phyloP scores from a whole-genome alignment of 2,797 vertebrate genomes.

The Tiaroga cobitis region DNA sequence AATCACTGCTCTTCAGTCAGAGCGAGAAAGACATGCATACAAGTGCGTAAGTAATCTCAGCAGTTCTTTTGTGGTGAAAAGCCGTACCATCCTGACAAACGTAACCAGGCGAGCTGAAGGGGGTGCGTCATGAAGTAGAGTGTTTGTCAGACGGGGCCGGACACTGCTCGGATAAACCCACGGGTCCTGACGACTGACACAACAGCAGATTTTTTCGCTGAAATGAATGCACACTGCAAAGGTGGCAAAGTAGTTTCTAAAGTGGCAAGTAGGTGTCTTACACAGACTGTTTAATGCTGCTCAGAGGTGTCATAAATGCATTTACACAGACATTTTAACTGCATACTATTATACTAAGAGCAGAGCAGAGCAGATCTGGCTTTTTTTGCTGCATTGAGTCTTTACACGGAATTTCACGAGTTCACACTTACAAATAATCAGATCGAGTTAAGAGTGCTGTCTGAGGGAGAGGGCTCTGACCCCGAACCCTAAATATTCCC shows the following conservation, averaged over 20 bases:
- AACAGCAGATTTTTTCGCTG: slow-evolving; percentile 37
- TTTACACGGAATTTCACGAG: background rate
- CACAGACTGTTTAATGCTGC: background rate
- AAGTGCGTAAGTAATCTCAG: slow-evolving; percentile 47
- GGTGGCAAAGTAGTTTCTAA: background rate
- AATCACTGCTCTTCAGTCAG: slow-evolving; percentile 43
- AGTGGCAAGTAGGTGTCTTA: background rate
- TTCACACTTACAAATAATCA: background rate
- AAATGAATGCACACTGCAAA: background rate
- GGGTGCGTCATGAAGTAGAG: slow-evolving; percentile 52
- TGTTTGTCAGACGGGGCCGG: slow-evolving; percentile 61
- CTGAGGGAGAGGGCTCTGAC: too few species aligned
- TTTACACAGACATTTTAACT: background rate
- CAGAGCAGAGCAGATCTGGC: background rate
- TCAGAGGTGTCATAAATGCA: background rate
- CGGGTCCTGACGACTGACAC: slow-evolving; percentile 33
- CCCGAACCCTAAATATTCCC: too few species aligned
- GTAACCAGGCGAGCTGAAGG: slow-evolving; percentile 58
- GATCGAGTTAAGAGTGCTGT: background rate
- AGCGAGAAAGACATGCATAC: slow-evolving; percentile 13
- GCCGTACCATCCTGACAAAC: slow-evolving; percentile 56
- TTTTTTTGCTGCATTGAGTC: background rate
- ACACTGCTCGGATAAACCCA: slow-evolving; percentile 52
- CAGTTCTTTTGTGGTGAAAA: slow-evolving; percentile 52
- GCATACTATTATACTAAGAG: background rate